Percentiles rank a stretch among this genome's conserved stretches.
phyloP scores from a whole-genome alignment of 2,888 invertebrate species.

The Sepioteuthis lessoniana region DNA sequence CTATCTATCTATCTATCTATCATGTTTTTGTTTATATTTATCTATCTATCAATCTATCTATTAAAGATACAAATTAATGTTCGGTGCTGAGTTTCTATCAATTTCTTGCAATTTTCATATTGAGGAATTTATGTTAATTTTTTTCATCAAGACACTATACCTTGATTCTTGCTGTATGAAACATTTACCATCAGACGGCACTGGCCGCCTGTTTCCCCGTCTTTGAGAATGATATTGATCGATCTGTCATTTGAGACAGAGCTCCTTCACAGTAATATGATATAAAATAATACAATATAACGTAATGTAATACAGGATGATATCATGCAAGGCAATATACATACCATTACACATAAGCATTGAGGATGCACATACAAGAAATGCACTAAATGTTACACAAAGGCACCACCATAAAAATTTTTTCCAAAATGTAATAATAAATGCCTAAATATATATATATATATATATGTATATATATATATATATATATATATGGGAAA shows the following conservation, averaged over 20 bases:
- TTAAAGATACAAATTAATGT: too few relatives aligned
- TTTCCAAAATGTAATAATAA: not conserved
- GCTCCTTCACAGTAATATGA: not conserved
- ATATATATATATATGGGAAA: too few relatives aligned
- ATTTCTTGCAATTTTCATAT: not conserved
- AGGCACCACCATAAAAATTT: too few relatives aligned
- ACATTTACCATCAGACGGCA: not conserved
- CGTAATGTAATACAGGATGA: not conserved
- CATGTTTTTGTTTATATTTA: too few relatives aligned
- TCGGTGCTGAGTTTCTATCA: not conserved
- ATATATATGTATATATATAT: not conserved
- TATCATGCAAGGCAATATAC: not conserved
- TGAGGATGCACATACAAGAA: not conserved
- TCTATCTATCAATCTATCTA: too few relatives aligned
- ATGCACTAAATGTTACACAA: not conserved
- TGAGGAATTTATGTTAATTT: not conserved
- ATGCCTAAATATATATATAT: not conserved
- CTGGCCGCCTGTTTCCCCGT: not conserved
- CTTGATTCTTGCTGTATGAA: not conserved
- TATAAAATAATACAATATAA: conserved; percentile 33
- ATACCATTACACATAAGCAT: not conserved
- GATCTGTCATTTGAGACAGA: not conserved
- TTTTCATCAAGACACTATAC: not conserved
- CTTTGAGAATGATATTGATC: not conserved
- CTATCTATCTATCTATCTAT: too few relatives aligned